Percentiles rank a stretch among this genome's conserved stretches.
Conservation (phyloP, 1,140 invertebrate genomes). For the Mizuhopecten yessoensis region DNA sequence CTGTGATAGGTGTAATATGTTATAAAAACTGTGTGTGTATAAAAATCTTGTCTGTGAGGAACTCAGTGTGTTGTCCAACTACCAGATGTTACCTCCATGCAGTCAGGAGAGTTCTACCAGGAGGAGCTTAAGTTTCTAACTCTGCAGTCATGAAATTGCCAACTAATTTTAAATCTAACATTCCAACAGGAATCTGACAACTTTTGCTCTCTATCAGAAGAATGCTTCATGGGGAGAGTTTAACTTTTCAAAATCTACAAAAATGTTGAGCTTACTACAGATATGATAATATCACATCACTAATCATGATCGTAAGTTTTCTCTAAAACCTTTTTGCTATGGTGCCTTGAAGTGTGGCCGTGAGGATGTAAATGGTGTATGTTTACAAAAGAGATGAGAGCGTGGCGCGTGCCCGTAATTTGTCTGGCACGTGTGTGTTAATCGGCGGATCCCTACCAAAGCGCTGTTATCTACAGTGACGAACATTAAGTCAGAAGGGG, state of each 20-base stretch:
- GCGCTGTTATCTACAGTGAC: background rate
- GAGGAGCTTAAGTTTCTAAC: background rate
- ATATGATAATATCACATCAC: slow-evolving; percentile 6
- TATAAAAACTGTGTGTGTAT: background rate
- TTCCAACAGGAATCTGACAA: background rate
- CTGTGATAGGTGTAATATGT: background rate
- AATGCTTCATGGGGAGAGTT: background rate
- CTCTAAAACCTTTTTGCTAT: background rate
- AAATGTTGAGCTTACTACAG: background rate
- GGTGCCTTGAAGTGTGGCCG: slow-evolving; percentile 20
- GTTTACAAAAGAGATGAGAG: slow-evolving; percentile 12
- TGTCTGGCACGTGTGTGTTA: slow-evolving; percentile 15
- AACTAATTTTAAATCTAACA: slow-evolving; percentile 1
- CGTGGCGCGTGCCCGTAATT: slow-evolving; percentile 22
- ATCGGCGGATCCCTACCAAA: background rate
- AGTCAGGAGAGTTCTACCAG: background rate
- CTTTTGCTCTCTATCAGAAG: slow-evolving; percentile 20
- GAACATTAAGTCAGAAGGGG: background rate
- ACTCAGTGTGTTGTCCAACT: background rate
- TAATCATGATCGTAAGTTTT: background rate
- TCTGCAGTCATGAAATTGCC: background rate
- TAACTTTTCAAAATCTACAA: slow-evolving; percentile 29
- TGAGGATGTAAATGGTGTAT: slow-evolving; percentile 2
- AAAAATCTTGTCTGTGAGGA: background rate
- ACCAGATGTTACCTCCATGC: slow-evolving; percentile 25